phyloP scores from a whole-genome alignment of 2,113 vertebrate species.

The Pelecanus crispus region DNA sequence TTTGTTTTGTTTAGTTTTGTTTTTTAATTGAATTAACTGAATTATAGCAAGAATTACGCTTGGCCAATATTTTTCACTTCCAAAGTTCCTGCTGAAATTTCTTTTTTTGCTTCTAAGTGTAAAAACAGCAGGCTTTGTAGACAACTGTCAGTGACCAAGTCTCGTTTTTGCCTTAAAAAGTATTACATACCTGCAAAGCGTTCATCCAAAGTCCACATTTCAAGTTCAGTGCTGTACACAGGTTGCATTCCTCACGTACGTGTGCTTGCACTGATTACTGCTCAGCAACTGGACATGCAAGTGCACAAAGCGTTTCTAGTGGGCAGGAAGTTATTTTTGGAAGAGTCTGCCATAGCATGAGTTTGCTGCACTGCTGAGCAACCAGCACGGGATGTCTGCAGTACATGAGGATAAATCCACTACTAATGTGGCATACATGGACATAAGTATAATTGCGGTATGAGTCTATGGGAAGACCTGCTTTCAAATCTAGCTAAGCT shows the following conservation, averaged over 20 bases:
- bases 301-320: neutral
- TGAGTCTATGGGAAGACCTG: neutral
- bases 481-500: neutral
- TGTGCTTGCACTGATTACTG: neutral
- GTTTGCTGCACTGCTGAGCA: neutral
- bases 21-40: neutral
- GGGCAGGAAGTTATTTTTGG: neutral
- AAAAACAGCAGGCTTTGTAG: neutral
- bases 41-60: neutral
- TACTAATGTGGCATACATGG: accelerated
- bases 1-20: too few species aligned
- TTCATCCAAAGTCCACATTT: neutral
- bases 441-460: neutral
- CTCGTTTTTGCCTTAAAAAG: neutral
- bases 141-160: neutral
- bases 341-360: neutral
- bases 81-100: neutral
- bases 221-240: neutral
- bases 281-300: neutral
- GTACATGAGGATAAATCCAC: neutral
- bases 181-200: neutral
- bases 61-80: neutral
- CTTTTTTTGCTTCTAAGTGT: neutral
- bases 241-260: neutral
- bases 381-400: neutral